Percentiles rank a stretch among this genome's conserved stretches.
phyloP scores from a whole-genome alignment of 2,888 invertebrate species.

The Calliphora vomitoria region DNA sequence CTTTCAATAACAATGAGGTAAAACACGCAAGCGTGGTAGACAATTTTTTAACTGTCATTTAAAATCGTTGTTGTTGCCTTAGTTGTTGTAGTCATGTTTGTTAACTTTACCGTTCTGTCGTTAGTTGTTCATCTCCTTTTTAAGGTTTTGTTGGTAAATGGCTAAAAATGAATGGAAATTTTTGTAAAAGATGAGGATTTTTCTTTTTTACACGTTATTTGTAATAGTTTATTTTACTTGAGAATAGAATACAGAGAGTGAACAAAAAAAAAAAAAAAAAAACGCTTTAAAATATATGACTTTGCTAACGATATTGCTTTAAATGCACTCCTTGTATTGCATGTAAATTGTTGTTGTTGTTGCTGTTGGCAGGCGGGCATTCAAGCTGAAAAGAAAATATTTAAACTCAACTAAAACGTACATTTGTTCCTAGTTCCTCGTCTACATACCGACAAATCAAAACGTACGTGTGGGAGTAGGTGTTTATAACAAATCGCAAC shows the following conservation, averaged over 20 bases:
- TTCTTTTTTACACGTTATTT: constrained; percentile 31
- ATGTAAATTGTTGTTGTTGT: constrained; percentile 45
- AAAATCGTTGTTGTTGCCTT: constrained; percentile 18
- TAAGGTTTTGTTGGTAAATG: constrained; percentile 41
- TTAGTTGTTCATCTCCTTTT: constrained; percentile 47
- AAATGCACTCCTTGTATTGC: constrained; percentile 65
- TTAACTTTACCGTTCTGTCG: constrained; percentile 41
- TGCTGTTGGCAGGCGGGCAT: constrained; percentile 46
- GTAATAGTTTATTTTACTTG: constrained; percentile 19
- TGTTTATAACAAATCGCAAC: constrained; percentile 72
- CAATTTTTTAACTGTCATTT: constrained; percentile 72
- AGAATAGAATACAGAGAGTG: background rate
- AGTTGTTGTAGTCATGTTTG: constrained; percentile 39
- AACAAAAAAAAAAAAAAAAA: background rate
- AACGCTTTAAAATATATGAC: constrained; percentile 48
- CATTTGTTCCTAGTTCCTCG: constrained; percentile 35
- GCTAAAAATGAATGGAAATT: constrained; percentile 57
- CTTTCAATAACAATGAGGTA: constrained; percentile 62
- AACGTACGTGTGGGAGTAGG: constrained; percentile 64
- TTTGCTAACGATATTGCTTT: constrained; percentile 64
- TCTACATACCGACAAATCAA: constrained; percentile 39
- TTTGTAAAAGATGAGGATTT: constrained; percentile 59
- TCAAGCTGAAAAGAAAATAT: constrained; percentile 59
- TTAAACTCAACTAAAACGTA: constrained; percentile 61
- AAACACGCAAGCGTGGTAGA: constrained; percentile 72